These are phyloP conservation scores for Phaethon lepturus DNA, from an alignment of 2,113 vertebrate genomes.

Conservation along the genomic window DNA sequence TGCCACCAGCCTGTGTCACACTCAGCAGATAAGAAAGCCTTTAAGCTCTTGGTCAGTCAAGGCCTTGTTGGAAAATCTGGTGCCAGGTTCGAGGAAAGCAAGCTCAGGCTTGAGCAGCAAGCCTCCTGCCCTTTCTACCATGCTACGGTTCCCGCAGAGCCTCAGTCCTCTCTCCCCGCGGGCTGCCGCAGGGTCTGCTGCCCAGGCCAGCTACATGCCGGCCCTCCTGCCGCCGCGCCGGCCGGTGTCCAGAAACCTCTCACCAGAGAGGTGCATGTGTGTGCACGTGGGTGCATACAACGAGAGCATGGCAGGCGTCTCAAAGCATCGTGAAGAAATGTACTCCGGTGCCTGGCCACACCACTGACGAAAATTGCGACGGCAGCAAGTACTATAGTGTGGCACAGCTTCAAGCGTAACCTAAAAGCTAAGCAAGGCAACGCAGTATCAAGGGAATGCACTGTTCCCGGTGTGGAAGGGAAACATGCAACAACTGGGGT, in stretches of 20 bases:
- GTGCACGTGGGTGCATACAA: fast-evolving
- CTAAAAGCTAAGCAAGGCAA: background rate
- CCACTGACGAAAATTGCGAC: fast-evolving
- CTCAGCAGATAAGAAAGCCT: background rate
- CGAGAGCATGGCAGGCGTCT: fast-evolving
- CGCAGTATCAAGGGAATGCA: fast-evolving
- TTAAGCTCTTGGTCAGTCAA: background rate
- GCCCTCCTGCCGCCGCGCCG: fast-evolving
- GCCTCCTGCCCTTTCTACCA: background rate
- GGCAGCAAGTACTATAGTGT: fast-evolving
- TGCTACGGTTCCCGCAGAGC: fast-evolving
- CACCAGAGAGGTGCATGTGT: background rate
- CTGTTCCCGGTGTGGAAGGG: background rate
- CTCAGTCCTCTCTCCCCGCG: background rate
- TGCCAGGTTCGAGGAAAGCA: background rate
- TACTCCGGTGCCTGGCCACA: fast-evolving
- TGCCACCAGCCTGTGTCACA: background rate
- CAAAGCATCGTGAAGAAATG: fast-evolving
- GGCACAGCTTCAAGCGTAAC: background rate
- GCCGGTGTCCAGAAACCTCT: background rate
- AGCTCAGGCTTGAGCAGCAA: background rate
- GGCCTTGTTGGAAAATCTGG: background rate
- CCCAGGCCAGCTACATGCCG: background rate
- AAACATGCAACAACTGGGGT: background rate
- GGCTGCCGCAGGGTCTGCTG: background rate